phyloP scores from a whole-genome alignment of 2,888 invertebrate species.

The Buathra laborator region DNA sequence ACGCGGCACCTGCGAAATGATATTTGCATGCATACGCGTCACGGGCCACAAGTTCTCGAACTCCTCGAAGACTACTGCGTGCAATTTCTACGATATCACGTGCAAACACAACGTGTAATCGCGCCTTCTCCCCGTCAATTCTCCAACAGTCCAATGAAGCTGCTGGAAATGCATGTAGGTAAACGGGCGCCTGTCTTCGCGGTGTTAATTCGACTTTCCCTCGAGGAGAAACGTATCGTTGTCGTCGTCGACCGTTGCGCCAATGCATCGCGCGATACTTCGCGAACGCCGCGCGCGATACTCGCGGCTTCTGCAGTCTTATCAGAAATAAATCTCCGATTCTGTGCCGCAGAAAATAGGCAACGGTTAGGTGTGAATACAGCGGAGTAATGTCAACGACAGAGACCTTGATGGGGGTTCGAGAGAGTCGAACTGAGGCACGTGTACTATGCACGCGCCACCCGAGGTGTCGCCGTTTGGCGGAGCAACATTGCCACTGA shows the following conservation, averaged over 20 bases:
- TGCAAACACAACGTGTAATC: background rate
- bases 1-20: constrained; percentile 49
- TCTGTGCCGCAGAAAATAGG: constrained; percentile 11
- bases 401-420: constrained; percentile 57
- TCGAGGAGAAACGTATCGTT: constrained; percentile 62
- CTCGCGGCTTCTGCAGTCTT: background rate
- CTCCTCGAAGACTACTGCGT: background rate
- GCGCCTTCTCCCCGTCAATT: background rate
- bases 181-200: constrained; percentile 20
- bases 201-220: constrained; percentile 62
- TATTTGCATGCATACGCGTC: constrained; percentile 26
- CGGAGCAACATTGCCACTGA: background rate
- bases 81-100: background rate
- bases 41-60: background rate
- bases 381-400: constrained; percentile 22
- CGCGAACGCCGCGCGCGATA: constrained; percentile 16
- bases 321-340: constrained; percentile 30
- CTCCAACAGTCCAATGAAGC: background rate
- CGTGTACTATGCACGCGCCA: constrained; percentile 41
- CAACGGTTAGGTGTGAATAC: constrained; percentile 9
- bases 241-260: constrained; percentile 19
- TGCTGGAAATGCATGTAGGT: background rate
- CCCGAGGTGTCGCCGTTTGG: constrained; percentile 20
- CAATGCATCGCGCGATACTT: constrained; percentile 30
- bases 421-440: constrained; percentile 39